Base-by-base conservation (phyloP, 2,888 invertebrate species). In the Polyploca ridens region DNA sequence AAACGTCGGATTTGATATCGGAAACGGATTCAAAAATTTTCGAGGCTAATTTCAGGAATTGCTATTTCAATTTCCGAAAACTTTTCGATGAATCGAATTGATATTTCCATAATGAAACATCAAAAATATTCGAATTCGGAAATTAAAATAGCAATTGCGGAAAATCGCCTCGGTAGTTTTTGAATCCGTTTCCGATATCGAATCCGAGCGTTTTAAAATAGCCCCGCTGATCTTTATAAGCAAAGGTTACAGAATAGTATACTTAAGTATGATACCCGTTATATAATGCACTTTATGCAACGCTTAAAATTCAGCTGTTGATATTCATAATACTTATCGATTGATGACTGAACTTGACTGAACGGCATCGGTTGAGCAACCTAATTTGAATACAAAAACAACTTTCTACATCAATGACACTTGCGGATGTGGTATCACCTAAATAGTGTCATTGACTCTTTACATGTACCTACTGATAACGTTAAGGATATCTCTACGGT, bases 321-420 rank as follows among this genome's bases (percentile, higher is more conserved):
- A 38, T 33, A 11, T 16, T 16, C 13, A 59, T n/a, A 65, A 64
- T 44, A 58, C 19, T 64, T 57, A 71, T 70, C 69, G 71, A 78
- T 72, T 76, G 72, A 74, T 75, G 68, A 67, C 61, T 70, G 66
- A 71, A 72, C 63, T 73, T 72, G 70, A 69, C 71, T 72, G 71
- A 73, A 71, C 70, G 66, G 72, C 70, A 66, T 54, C 54, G 54
- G 73, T 75, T 69, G 71, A 75, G 74, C 73, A 79, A 77, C 75
- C 77, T 80, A 77, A 86, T 87, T 88, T 84, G 81, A 85, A 86
- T 87, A 87, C 83, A 54, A 54, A 85, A 84, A 83, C 79, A 81
- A 82, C 83, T 87, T 85, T 87, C 82, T 84, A 84, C 81, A 67
- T 44, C 67, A 73, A 74, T 76, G 75, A 79, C 72, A 77, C 70